Percentiles rank a stretch among this genome's conserved stretches.
phyloP scores from a whole-genome alignment of 1,140 invertebrate species.

The Ruditapes philippinarum region DNA sequence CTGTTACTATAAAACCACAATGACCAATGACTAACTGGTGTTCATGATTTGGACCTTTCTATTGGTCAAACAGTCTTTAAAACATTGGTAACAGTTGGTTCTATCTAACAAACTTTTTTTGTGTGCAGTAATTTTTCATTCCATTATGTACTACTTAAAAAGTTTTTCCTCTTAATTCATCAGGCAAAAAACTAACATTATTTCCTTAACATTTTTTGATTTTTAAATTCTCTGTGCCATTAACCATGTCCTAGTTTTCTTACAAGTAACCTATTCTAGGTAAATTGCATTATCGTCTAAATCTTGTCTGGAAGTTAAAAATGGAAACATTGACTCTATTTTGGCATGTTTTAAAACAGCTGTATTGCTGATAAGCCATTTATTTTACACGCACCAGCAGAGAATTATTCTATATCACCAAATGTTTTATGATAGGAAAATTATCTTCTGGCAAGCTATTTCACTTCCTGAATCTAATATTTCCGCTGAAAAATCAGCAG shows the following conservation, averaged over 20 bases:
- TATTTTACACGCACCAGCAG: slow-evolving; percentile 31
- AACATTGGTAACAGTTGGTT: too few species aligned
- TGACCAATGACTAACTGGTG: too few species aligned
- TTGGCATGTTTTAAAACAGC: slow-evolving; percentile 61
- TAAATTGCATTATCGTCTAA: slow-evolving; percentile 53
- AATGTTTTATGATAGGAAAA: slow-evolving; percentile 34
- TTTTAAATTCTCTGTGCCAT: neutral
- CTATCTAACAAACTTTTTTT: too few species aligned
- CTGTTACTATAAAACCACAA: too few species aligned
- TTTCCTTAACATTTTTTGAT: too few species aligned
- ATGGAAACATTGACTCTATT: slow-evolving; percentile 35
- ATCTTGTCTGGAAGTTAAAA: slow-evolving; percentile 61
- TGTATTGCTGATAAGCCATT: slow-evolving; percentile 57
- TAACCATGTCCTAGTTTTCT: neutral
- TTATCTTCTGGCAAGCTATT: slow-evolving; percentile 42
- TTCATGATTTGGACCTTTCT: too few species aligned
- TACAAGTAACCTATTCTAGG: slow-evolving; percentile 16
- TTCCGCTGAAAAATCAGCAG: neutral
- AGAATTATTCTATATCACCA: slow-evolving; percentile 40
- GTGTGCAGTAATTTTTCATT: too few species aligned
- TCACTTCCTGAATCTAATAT: slow-evolving; percentile 38
- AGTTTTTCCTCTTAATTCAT: too few species aligned
- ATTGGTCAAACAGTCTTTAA: too few species aligned
- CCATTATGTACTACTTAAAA: too few species aligned
- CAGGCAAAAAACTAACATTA: too few species aligned